A percentile compares a stretch with the other conserved stretches of the same genome.
phyloP scores from a whole-genome alignment of 2,888 invertebrate genomes.

The Ophion obscuratus region DNA sequence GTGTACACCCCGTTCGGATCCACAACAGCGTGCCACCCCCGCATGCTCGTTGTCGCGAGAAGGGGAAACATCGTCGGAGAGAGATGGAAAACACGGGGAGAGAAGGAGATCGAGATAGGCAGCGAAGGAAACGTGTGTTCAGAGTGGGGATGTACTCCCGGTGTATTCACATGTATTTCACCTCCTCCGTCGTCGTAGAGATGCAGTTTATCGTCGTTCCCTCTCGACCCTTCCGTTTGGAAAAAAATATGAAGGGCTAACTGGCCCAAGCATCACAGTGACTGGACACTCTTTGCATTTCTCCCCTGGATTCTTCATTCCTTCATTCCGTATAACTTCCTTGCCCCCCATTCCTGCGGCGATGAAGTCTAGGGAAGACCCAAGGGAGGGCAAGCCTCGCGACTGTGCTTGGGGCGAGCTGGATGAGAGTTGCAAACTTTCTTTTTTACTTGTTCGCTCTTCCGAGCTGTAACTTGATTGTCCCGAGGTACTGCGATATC shows the following conservation, averaged over 20 bases:
- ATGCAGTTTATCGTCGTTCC: slow-evolving; percentile 60
- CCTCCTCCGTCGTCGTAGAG: slow-evolving; percentile 75
- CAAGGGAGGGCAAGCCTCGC: slow-evolving; percentile 51
- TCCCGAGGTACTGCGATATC: slow-evolving; percentile 61
- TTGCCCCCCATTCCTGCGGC: slow-evolving; percentile 25
- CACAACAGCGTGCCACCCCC: slow-evolving; percentile 68
- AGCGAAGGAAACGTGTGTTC: slow-evolving; percentile 19
- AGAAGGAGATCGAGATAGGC: slow-evolving; percentile 19
- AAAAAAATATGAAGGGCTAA: slow-evolving; percentile 23
- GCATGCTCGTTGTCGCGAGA: slow-evolving; percentile 65
- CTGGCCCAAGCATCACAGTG: slow-evolving; percentile 12
- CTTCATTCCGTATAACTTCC: slow-evolving; percentile 50
- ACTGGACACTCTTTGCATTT: slow-evolving; percentile 40
- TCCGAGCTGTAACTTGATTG: slow-evolving; percentile 74
- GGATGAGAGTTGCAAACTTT: slow-evolving; percentile 72
- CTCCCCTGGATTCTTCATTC: slow-evolving; percentile 32
- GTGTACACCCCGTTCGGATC: slow-evolving; percentile 80
- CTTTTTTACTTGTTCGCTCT: slow-evolving; percentile 62
- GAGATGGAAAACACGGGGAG: slow-evolving; percentile 33
- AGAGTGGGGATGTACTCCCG: slow-evolving; percentile 78
- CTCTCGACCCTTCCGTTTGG: slow-evolving; percentile 53
- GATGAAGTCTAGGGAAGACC: slow-evolving; percentile 21
- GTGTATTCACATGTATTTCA: slow-evolving; percentile 74
- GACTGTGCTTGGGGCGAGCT: slow-evolving; percentile 67
- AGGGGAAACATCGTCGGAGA: slow-evolving; percentile 52